Conservation (phyloP, 2,113 vertebrate species). For the Apistogramma diplotaenia region DNA sequence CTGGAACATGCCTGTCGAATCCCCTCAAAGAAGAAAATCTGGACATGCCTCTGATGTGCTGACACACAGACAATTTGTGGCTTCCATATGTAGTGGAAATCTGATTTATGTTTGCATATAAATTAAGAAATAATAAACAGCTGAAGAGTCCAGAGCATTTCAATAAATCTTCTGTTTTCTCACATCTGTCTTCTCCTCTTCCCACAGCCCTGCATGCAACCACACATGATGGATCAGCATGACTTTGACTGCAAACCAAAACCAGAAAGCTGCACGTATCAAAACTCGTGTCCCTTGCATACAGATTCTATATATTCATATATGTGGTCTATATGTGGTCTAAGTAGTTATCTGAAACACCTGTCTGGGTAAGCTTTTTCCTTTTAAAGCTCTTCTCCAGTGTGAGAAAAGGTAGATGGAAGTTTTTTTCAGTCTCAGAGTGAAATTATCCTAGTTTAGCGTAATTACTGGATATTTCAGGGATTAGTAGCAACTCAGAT, state of each 20-base stretch:
- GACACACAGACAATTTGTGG: not conserved
- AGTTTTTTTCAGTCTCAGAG: not conserved
- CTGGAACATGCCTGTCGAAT: not conserved
- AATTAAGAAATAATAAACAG: not conserved
- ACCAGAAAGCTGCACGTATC: not conserved
- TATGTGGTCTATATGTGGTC: not conserved
- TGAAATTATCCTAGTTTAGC: constrained; percentile 41
- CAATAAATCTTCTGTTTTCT: not conserved
- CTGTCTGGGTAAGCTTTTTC: not conserved
- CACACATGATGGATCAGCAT: not conserved
- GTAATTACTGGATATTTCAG: constrained; percentile 49
- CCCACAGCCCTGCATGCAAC: not conserved
- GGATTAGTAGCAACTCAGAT: constrained; percentile 40
- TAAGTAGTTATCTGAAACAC: not conserved
- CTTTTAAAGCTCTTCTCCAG: not conserved
- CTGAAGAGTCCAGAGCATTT: not conserved
- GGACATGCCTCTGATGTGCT: not conserved
- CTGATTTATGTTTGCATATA: not conserved
- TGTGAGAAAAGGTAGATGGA: not conserved
- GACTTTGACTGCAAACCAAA: not conserved
- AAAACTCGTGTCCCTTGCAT: not conserved
- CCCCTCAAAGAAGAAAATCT: not conserved
- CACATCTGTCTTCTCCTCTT: not conserved
- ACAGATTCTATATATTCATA: not conserved
- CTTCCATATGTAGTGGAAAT: not conserved